Conservation (phyloP, 1,140 invertebrate species). For the Ips nitidus region DNA sequence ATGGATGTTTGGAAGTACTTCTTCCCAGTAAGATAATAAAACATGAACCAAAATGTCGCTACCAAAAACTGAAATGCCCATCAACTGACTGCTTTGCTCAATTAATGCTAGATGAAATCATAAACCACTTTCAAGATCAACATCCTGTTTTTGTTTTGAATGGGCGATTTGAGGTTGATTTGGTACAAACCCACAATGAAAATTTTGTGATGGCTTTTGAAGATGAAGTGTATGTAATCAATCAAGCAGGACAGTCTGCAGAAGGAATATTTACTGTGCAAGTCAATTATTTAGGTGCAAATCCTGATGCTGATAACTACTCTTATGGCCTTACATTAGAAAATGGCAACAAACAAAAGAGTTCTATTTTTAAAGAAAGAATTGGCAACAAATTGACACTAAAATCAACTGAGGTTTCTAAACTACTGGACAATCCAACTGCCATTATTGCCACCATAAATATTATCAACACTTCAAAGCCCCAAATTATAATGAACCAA, state of each 20-base stretch:
- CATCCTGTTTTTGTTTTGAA: slow-evolving; percentile 29
- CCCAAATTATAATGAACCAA: too few relatives aligned
- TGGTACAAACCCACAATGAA: slow-evolving; percentile 33
- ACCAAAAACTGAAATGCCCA: not conserved
- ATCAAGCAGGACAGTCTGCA: slow-evolving; percentile 11
- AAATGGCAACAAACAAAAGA: slow-evolving; percentile 13
- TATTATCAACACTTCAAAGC: slow-evolving; percentile 14
- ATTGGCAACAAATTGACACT: slow-evolving; percentile 4
- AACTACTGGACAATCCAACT: slow-evolving; percentile 28
- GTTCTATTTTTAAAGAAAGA: slow-evolving; percentile 10
- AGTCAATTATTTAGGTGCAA: slow-evolving; percentile 21
- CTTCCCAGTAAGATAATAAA: not conserved
- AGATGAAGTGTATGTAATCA: slow-evolving; percentile 34
- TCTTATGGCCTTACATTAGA: slow-evolving; percentile 25
- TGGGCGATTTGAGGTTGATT: slow-evolving; percentile 36
- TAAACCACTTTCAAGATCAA: slow-evolving; percentile 30
- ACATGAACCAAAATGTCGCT: not conserved
- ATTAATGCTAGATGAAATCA: slow-evolving; percentile 14
- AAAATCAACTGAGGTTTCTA: not conserved
- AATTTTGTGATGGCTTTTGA: slow-evolving; percentile 32
- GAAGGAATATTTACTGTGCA: slow-evolving; percentile 25
- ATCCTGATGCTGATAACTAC: slow-evolving; percentile 9
- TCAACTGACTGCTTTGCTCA: slow-evolving; percentile 19
- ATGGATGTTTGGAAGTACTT: not conserved
- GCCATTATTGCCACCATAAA: slow-evolving; percentile 24